Conservation (phyloP, 2,113 vertebrate species). For the Chrysemys picta region DNA sequence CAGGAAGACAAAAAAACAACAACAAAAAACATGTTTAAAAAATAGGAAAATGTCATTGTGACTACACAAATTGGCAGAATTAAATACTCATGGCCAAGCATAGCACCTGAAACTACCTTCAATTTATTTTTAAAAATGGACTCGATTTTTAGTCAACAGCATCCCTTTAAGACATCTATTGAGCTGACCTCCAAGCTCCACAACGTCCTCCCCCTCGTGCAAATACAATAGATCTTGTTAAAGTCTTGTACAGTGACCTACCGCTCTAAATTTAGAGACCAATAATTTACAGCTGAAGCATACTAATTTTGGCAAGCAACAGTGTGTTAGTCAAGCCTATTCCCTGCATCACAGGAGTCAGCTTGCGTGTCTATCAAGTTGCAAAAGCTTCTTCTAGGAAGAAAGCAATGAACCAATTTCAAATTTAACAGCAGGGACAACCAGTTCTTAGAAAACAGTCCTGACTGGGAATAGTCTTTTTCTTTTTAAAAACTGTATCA, state of each 20-base stretch:
- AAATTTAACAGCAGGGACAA: constrained; percentile 24
- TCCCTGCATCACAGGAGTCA: not conserved
- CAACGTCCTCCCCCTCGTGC: constrained; percentile 8
- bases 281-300: constrained; percentile 63
- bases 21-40: constrained; percentile 25
- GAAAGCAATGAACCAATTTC: constrained; percentile 40
- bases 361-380: constrained; percentile 59
- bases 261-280: constrained; percentile 74
- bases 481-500: constrained; percentile 6
- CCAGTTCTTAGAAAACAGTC: constrained; percentile 58
- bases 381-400: constrained; percentile 59
- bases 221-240: constrained; percentile 63
- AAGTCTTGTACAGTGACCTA: constrained; percentile 66
- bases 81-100: constrained; percentile 32
- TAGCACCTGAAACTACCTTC: constrained; percentile 7
- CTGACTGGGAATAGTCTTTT: not conserved
- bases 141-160: constrained; percentile 36
- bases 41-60: constrained; percentile 43
- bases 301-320: constrained; percentile 75
- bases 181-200: constrained; percentile 41
- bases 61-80: constrained; percentile 39
- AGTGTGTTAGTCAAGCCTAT: constrained; percentile 48
- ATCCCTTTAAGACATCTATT: constrained; percentile 46
- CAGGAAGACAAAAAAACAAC: not conserved
- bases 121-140: constrained; percentile 38